Evolutionary conservation across 2,113 vertebrate species (phyloP).

Genomic region (Ictalurus furcatus): DNA sequence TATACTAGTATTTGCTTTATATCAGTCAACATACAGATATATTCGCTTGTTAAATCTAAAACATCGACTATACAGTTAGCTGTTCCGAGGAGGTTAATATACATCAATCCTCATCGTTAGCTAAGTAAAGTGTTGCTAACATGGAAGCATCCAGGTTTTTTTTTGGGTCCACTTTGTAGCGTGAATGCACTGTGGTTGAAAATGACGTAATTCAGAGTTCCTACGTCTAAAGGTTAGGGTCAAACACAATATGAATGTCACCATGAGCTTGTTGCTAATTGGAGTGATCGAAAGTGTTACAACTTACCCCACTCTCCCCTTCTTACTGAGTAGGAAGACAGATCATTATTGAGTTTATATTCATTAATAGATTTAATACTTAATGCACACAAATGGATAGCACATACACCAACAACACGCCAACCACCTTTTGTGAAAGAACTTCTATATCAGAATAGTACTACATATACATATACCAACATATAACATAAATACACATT

Average conservation of each 20-base stretch:
- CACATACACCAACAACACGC: not conserved
- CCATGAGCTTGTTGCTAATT: not conserved
- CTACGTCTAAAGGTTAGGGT: not conserved
- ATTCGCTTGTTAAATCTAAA: not conserved
- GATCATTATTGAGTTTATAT: not conserved
- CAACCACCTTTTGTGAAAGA: not conserved
- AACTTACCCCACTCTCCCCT: not conserved
- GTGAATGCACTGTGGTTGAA: not conserved
- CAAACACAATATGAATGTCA: not conserved
- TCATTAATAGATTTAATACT: constrained; percentile 25
- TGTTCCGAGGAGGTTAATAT: not conserved
- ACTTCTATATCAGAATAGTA: not conserved
- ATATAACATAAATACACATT: not conserved
- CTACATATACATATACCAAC: constrained; percentile 25
- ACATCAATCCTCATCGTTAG: not conserved
- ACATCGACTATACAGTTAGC: not conserved
- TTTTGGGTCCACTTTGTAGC: not conserved
- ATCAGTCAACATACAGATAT: not conserved
- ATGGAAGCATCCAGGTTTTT: not conserved
- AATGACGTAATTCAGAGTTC: not conserved
- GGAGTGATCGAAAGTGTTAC: not conserved
- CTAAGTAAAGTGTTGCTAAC: not conserved
- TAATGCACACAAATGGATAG: constrained; percentile 10
- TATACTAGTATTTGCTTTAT: not conserved
- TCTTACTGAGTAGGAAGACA: not conserved